Evolutionary conservation across 1,140 invertebrate genomes (phyloP), one percentile per base, ranked within the genome.

Genomic region (Hydropsyche tenuis): DNA sequence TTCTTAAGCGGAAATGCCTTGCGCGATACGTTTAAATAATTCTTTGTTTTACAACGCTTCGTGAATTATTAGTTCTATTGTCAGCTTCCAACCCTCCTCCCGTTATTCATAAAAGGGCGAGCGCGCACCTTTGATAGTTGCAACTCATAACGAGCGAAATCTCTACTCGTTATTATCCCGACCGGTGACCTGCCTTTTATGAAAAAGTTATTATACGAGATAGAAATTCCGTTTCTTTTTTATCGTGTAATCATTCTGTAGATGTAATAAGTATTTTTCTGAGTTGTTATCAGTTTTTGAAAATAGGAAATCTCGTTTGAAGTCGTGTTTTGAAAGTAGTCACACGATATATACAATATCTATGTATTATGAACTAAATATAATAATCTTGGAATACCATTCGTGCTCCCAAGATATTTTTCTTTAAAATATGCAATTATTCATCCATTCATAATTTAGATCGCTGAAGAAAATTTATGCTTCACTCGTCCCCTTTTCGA

Each of bases 1-100:
- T 77, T 77, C 75, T 73, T 70, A 77, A 73, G 65, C 75, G 75
- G 75, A 77, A 77, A 73, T 74, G 70, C 75, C 73, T 77, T 73
- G 73, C 63, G 73, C 73, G 75, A 77, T 77, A 74, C 75, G 75
- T 77, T 77, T 77, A 77, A 77, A 77, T 77, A 74, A 74, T 77
- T 77, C 75, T 77, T 77, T 77, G 75, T 77, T 77, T 77, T 70
- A 71, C 72, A 69, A 72, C 74, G 48, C 64, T 72, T 72, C 73
- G 73, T 74, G 73, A 74, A 69, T 66, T 74, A 74, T 74, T 74
- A 63, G 65, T 64, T 70, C 73, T 51, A 74, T 74, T 74, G 73
- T 74, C 53, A 69, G 51, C 56, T 27, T 16, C n/a, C 46, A 37
- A 37, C 30, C 30, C 30, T 37, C 30, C 30, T 9, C 30, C 30